These are phyloP conservation scores for Colinus virginianus DNA, from an alignment of 2,113 vertebrate species.

Conservation along the genomic window DNA sequence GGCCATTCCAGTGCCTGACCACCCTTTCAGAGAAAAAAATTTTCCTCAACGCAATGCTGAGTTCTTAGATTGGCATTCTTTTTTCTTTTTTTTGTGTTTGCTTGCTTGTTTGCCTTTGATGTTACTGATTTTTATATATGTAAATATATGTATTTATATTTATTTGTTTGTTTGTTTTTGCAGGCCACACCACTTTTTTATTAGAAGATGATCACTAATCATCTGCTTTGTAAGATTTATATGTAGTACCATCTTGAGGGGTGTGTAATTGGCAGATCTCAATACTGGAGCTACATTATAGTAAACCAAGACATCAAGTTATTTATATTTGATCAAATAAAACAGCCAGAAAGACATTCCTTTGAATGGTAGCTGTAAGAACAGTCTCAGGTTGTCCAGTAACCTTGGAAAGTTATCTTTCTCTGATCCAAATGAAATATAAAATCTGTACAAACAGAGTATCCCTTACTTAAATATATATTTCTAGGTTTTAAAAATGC, in stretches of 20 bases:
- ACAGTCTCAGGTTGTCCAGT: background rate
- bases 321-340: background rate
- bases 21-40: no score
- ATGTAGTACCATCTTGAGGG: background rate
- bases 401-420: background rate
- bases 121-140: no score
- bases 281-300: background rate
- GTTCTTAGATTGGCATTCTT: background rate
- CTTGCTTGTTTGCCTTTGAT: no score
- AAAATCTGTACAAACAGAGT: background rate
- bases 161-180: no score
- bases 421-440: background rate
- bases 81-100: no score
- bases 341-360: background rate
- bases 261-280: background rate
- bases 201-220: background rate
- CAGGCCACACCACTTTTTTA: background rate
- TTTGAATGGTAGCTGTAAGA: background rate
- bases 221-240: background rate
- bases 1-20: no score
- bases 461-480: background rate
- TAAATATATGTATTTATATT: no score
- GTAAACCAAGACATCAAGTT: background rate
- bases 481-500: background rate
- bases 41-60: no score